phyloP scores from a whole-genome alignment of 2,113 vertebrate species.

The Notothenia rossii region DNA sequence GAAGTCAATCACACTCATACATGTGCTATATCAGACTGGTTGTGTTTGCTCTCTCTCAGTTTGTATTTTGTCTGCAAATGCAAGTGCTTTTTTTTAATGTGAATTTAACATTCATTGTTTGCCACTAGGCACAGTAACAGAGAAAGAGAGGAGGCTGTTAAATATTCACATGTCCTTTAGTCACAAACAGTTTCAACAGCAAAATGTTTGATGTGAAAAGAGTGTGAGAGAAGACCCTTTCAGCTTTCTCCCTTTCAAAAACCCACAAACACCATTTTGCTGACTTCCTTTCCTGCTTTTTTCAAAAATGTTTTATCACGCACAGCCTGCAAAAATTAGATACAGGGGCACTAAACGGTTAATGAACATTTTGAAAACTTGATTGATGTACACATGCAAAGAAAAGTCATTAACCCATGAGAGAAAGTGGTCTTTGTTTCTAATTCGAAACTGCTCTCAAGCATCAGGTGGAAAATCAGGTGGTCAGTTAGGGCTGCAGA shows the following conservation, averaged over 20 bases:
- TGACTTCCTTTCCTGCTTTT: slow-evolving; percentile 16
- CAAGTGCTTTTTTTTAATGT: neutral
- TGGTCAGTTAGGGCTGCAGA: neutral
- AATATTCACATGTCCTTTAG: neutral
- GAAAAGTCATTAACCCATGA: no score
- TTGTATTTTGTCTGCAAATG: slow-evolving; percentile 8
- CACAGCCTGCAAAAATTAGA: neutral
- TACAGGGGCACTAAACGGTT: neutral
- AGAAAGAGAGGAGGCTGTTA: neutral
- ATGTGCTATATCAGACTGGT: neutral
- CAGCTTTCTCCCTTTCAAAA: neutral
- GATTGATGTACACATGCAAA: neutral
- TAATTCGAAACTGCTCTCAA: neutral
- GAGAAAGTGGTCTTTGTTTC: no score
- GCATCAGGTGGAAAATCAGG: slow-evolving; percentile 5
- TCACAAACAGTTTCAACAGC: slow-evolving; percentile 4
- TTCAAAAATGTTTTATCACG: slow-evolving; percentile 35
- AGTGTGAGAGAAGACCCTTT: neutral
- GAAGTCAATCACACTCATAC: slow-evolving; percentile 9
- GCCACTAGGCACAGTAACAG: neutral
- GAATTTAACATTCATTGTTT: neutral
- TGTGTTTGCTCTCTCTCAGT: neutral
- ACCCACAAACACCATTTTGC: slow-evolving; percentile 4
- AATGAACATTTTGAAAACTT: neutral
- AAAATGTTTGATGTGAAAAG: slow-evolving; percentile 5